Conservation (phyloP, 2,113 vertebrate species). For the Lepisosteus osseus region DNA sequence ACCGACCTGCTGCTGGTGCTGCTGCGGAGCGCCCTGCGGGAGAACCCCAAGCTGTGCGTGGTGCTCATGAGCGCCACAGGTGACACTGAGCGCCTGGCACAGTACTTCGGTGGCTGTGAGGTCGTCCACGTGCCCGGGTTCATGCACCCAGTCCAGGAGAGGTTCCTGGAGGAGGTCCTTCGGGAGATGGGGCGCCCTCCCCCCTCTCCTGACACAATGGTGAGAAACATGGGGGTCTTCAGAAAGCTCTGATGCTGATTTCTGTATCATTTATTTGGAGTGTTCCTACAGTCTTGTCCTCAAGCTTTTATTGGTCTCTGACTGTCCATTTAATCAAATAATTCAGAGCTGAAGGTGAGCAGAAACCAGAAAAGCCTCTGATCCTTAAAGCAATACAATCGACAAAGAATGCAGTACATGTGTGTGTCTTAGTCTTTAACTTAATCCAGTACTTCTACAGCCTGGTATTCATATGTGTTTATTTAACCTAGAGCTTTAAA, state of each 20-base stretch:
- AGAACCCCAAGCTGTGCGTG: constrained; percentile 77
- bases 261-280: neutral
- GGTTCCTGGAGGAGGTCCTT: constrained; percentile 87
- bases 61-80: constrained; percentile 94
- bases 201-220: neutral
- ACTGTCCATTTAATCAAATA: neutral
- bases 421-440: too few species aligned
- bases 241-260: neutral
- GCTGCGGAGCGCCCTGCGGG: constrained; percentile 70
- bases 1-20: constrained; percentile 93
- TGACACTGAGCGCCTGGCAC: constrained; percentile 80
- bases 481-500: too few species aligned
- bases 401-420: too few species aligned
- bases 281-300: neutral
- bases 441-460: too few species aligned
- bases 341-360: too few species aligned
- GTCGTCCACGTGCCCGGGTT: constrained; percentile 88
- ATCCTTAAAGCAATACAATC: too few species aligned
- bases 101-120: constrained; percentile 84
- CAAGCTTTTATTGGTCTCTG: neutral
- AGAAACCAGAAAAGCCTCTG: too few species aligned
- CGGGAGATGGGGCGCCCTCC: constrained; percentile 65
- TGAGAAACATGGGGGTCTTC: constrained; percentile 33
- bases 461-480: too few species aligned
- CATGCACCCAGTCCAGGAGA: constrained; percentile 89